Evolutionary conservation across 2,113 vertebrate genomes (phyloP).

Genomic region (Callipepla californica): DNA sequence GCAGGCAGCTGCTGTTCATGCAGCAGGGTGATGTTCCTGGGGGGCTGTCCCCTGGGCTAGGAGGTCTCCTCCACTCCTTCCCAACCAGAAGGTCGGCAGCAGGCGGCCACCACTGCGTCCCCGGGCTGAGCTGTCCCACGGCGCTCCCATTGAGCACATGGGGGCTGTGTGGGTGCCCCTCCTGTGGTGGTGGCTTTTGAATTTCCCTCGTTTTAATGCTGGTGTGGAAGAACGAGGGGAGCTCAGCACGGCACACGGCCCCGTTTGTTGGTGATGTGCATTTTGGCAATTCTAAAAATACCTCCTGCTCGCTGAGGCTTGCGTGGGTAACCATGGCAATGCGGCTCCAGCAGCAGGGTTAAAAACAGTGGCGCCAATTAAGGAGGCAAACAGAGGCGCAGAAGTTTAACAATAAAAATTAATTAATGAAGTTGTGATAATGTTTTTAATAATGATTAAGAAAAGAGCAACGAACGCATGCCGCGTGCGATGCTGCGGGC

Average conservation of each 20-base stretch:
- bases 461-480: accelerated
- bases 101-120: accelerated
- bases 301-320: neutral
- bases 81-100: neutral
- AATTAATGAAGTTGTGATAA: too few species aligned
- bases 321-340: constrained; percentile 32
- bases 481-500: accelerated
- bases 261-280: neutral
- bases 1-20: neutral
- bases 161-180: accelerated
- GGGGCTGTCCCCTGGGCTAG: neutral
- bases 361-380: constrained; percentile 48
- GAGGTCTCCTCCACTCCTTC: neutral
- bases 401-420: too few species aligned
- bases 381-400: neutral
- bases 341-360: neutral
- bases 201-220: constrained; percentile 55
- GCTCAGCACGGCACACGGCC: neutral
- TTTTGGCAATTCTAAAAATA: constrained; percentile 71
- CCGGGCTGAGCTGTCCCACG: accelerated
- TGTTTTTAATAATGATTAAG: neutral
- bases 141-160: neutral
- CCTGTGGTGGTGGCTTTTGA: neutral
- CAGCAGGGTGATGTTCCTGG: neutral
- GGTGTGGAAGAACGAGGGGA: neutral